A percentile compares a stretch with the other conserved stretches of the same genome.
Evolutionary conservation across 2,113 vertebrate species (phyloP).

Genomic region (Bos javanicus): DNA sequence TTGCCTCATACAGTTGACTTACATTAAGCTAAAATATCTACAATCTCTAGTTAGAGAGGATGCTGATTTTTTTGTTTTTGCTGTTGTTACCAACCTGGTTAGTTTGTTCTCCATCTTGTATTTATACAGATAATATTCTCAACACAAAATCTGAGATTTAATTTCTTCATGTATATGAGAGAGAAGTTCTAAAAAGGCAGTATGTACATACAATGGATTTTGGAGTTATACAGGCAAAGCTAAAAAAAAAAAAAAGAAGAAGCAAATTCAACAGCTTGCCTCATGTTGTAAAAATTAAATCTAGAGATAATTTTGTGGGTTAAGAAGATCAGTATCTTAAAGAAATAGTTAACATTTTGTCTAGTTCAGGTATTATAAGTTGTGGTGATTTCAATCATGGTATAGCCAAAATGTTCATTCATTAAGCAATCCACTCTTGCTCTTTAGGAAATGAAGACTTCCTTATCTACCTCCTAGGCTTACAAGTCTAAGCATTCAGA

Average conservation of each 20-base stretch:
- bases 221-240: not conserved
- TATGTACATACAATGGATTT: not conserved
- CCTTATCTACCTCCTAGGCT: not conserved
- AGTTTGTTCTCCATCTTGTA: not conserved
- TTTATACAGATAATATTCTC: not conserved
- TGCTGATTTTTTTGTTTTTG: not conserved
- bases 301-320: not conserved
- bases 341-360: not conserved
- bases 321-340: not conserved
- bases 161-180: not conserved
- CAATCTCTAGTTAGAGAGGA: not conserved
- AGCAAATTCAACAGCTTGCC: not conserved
- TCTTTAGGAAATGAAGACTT: not conserved
- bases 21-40: not conserved
- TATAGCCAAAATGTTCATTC: not conserved
- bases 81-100: not conserved
- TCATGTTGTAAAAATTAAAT: not conserved
- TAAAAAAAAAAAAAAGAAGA: not conserved
- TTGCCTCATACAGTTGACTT: not conserved
- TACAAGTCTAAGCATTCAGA: not conserved
- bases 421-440: not conserved
- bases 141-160: not conserved
- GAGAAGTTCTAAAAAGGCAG: not conserved
- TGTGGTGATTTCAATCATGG: not conserved
- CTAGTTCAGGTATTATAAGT: not conserved